Percentiles rank a stretch among this genome's conserved stretches.
Evolutionary conservation across 2,888 invertebrate species (phyloP).

Genomic region (Gari tellinella): DNA sequence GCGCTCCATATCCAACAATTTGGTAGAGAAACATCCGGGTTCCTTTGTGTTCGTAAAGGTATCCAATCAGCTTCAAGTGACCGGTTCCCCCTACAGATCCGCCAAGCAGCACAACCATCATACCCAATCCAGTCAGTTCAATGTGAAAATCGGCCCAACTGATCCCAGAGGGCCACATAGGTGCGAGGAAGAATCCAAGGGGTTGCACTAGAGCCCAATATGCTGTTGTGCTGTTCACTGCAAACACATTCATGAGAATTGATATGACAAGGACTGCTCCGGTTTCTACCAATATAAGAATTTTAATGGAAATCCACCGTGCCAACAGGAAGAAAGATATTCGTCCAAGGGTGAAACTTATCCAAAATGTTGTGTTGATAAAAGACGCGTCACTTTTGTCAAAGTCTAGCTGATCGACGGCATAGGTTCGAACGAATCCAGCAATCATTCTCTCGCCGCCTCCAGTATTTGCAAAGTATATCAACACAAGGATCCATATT

Average conservation of each 20-base stretch:
- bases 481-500: conserved; percentile 56
- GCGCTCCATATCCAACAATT: conserved; percentile 52
- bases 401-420: conserved; percentile 67
- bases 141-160: conserved; percentile 71
- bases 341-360: conserved; percentile 67
- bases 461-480: conserved; percentile 63
- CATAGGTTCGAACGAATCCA: conserved; percentile 70
- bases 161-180: conserved; percentile 68
- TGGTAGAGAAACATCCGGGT: conserved; percentile 65
- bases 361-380: conserved; percentile 72
- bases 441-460: conserved; percentile 70
- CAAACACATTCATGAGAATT: conserved; percentile 63
- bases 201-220: conserved; percentile 67
- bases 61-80: conserved; percentile 67
- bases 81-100: conserved; percentile 65
- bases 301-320: conserved; percentile 57
- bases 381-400: conserved; percentile 58
- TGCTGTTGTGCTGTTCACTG: conserved; percentile 35
- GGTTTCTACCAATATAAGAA: conserved; percentile 60
- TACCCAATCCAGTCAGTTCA: conserved; percentile 67
- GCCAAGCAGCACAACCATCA: conserved; percentile 63
- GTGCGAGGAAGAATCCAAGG: conserved; percentile 65
- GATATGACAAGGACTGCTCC: conserved; percentile 45
- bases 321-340: conserved; percentile 62
- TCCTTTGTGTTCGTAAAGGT: conserved; percentile 65